Percentiles rank a stretch among this genome's conserved stretches.
phyloP scores from a whole-genome alignment of 2,888 invertebrate species.

The Xylophagus ater region DNA sequence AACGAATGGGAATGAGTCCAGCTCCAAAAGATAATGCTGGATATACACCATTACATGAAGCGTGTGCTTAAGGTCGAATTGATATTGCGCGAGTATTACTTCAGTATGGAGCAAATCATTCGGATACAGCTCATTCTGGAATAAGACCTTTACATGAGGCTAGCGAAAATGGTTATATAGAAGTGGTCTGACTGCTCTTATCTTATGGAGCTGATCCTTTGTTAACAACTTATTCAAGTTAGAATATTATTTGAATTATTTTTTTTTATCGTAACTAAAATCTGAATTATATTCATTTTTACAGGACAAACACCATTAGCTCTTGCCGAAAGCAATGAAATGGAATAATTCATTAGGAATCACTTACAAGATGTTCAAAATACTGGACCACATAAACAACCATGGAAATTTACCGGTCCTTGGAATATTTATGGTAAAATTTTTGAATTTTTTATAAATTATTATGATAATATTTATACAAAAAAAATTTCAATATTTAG shows the following conservation, averaged over 20 bases:
- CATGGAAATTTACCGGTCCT: slow-evolving; percentile 40
- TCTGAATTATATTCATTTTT: slow-evolving; percentile 8
- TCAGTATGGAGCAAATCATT: slow-evolving; percentile 82
- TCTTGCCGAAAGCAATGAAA: slow-evolving; percentile 35
- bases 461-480: too few relatives aligned
- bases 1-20: slow-evolving; percentile 69
- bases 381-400: slow-evolving; percentile 27
- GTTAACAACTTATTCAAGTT: slow-evolving; percentile 78
- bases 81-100: slow-evolving; percentile 75
- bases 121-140: slow-evolving; percentile 84
- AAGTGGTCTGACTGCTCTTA: slow-evolving; percentile 74
- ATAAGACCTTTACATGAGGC: slow-evolving; percentile 92
- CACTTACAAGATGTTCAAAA: slow-evolving; percentile 36
- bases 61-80: slow-evolving; percentile 78
- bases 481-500: too few relatives aligned
- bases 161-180: slow-evolving; percentile 79
- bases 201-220: slow-evolving; percentile 88
- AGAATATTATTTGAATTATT: slow-evolving; percentile 22
- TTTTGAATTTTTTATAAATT: slow-evolving; percentile 1
- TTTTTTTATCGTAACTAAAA: neutral
- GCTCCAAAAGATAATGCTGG: slow-evolving; percentile 87
- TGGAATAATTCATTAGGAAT: slow-evolving; percentile 32
- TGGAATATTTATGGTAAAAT: slow-evolving; percentile 36
- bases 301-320: slow-evolving; percentile 39
- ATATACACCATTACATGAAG: slow-evolving; percentile 87